Base-by-base conservation (phyloP, 1,140 invertebrate species). In the Anthonomus grandis region DNA sequence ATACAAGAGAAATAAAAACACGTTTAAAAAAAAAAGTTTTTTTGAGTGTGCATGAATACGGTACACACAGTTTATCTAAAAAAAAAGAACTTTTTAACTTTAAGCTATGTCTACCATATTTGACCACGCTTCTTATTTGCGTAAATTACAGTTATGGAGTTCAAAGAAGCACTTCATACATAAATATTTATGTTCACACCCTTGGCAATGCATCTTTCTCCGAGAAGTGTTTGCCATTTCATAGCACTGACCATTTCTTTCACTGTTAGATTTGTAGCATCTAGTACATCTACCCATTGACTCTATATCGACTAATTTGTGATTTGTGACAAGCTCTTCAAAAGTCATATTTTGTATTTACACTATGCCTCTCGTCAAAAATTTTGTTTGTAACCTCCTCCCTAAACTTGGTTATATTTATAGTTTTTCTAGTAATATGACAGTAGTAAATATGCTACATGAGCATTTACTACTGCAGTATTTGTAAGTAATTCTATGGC, bases 141-240 rank as follows among this genome's bases (percentile, higher is more conserved):
- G n/a, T 31, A 31, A 31, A 31, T 31, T 31, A n/a, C 6, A 8
- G n/a, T n/a, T 6, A n/a, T 31, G 27, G n/a, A n/a, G 6, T 8
- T 31, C 27, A 31, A 31, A 31, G n/a, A n/a, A 31, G 27, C 27
- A 31, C 27, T 31, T 31, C 27, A 31, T 31, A 31, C 27, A 31
- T 31, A 41, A 41, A 41, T 9, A 13, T 13, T 41, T 41, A 15
- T 41, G 38, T 41, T 41, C 38, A 41, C 38, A 41, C 38, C 38
- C 38, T 41, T 41, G 38, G 18, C 38, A 41, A 15, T 15, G 38
- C 38, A 41, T 41, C 15, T 41, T 19, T 15, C 8, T 41, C 15
- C 38, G n/a, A 41, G 38, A 6, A 41, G 38, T 41, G 38, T 41
- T 41, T 41, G 38, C 38, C 38, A 41, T 41, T 41, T 8, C 38